These are phyloP conservation scores for Tridacna crocea DNA, from an alignment of 2,888 invertebrate species.

Conservation along the genomic window DNA sequence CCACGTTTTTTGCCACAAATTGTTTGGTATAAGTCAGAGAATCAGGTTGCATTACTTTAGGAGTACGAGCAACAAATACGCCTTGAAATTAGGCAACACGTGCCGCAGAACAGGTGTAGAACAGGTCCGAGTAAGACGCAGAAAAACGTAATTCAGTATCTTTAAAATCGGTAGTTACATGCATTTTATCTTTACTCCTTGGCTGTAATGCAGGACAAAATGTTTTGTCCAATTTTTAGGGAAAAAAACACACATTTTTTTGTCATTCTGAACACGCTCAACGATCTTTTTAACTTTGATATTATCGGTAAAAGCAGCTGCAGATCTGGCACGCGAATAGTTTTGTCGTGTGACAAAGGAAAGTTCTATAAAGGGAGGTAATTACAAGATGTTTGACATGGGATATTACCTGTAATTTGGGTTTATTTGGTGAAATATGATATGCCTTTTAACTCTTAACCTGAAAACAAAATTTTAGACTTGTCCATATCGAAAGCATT, in stretches of 20 bases:
- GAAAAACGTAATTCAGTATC: background rate
- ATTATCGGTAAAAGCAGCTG: slow-evolving; percentile 14
- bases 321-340: slow-evolving; percentile 16
- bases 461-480: too few species aligned
- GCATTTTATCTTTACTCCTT: background rate
- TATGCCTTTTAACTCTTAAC: background rate
- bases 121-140: background rate
- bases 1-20: too few species aligned
- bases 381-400: slow-evolving; percentile 22
- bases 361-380: slow-evolving; percentile 18
- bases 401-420: slow-evolving; percentile 24
- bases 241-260: background rate
- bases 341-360: slow-evolving; percentile 20
- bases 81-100: background rate
- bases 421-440: slow-evolving; percentile 2
- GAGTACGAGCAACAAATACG: too few species aligned
- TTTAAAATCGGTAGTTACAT: background rate
- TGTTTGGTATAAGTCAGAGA: too few species aligned
- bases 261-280: background rate
- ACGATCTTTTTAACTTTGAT: background rate
- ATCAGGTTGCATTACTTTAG: too few species aligned
- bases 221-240: background rate
- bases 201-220: too few species aligned
- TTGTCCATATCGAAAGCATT: background rate
- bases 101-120: background rate